Evolutionary conservation across 2,888 invertebrate genomes (phyloP), one percentile per base, ranked within the genome.

Genomic region (Drosophila maculinotata): DNA sequence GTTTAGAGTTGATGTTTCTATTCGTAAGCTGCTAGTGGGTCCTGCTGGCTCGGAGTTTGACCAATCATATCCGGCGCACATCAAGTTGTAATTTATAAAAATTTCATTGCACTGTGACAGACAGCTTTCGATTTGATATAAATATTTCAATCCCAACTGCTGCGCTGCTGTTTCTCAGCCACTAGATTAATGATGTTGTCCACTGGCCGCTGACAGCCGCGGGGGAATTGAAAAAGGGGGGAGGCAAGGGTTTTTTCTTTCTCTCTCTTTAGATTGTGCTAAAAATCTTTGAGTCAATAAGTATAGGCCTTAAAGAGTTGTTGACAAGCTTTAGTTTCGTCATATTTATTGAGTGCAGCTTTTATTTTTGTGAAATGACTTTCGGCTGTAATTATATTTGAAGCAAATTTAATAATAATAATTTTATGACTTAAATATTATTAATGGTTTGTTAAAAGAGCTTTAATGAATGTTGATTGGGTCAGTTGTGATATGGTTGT

Each of bases 101-200:
- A 76, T 88, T 88, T 73, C 71, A 73, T 87, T 87, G 82, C 69
- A 67, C 66, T 79, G 81, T 83, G 82, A 87, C 87, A 85, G 86
- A 86, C 80, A 87, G 84, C 81, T 83, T 83, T 86, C 81, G 72
- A 80, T 88, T 86, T 88, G 87, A 87, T 81, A 87, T 84, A 81
- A 81, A 81, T 80, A 86, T 88, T 88, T 83, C 84, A 86, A 79
- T 83, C 62, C 78, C 57, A 69, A 59, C 62, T 59, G 52, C 57
- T 69, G 54, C 38, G 54, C 53, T 52, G 47, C 51, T 58, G 60
- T 38, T 66, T 58, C 63, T 39, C 60, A 49, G 69, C 52, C 76
- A 48, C 64, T 76, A 87, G 89, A 87, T 87, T 87, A 87, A 87
- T 89, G 88, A 76, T 78, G 71, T 49, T 63, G 58, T 66, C 47